Evolutionary conservation across 2,797 vertebrate species (phyloP), one percentile per base, ranked within the genome.

Genomic region (Podargus strigoides): DNA sequence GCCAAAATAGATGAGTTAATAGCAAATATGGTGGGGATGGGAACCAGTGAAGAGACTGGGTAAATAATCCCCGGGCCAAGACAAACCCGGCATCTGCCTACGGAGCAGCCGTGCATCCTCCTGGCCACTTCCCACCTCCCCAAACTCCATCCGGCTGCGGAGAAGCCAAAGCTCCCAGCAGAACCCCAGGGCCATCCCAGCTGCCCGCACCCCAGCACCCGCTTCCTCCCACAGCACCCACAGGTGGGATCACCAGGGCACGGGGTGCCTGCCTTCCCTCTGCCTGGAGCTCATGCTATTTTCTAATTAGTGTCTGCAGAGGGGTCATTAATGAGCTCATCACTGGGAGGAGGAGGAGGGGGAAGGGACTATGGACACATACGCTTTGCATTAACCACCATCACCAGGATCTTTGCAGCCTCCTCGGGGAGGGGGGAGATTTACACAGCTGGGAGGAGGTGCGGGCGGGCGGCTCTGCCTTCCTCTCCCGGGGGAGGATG

Each of bases 381-480:
- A 96, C 87, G 83, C 82, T 97, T 96, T 90, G 91, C 95, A 96
- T 97, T 96, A 96, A 84, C 21, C 78, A 58, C 77, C 94, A 44
- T 92, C 91, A 55, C 89, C 58, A 18, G 87, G 92, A 84, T 87
- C 92, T 80, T 60, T 60, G 90, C 78, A 81, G 72, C 42, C 85
- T 94, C 81, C 85, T 93, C 34, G 17, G 82, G 77, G 72, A 88
- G 26, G 72, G 74, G 88, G 90, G 74, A 95, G 92, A 94, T 97
- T 97, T 96, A 96, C 93, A 96, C 96, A 97, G 95, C 96, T 97
- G 96, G 92, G 93, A 94, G 91, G 94, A 95, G 93, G 90, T 11
- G 89, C 50, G 46, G 92, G 94, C 52, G 63, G 85, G 81, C 58
- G 46, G 90, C 74, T 82, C 82, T 95, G 95, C 96, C 92, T 96